Conservation (phyloP, 2,797 vertebrate genomes). For the Malurus leucopterus region DNA sequence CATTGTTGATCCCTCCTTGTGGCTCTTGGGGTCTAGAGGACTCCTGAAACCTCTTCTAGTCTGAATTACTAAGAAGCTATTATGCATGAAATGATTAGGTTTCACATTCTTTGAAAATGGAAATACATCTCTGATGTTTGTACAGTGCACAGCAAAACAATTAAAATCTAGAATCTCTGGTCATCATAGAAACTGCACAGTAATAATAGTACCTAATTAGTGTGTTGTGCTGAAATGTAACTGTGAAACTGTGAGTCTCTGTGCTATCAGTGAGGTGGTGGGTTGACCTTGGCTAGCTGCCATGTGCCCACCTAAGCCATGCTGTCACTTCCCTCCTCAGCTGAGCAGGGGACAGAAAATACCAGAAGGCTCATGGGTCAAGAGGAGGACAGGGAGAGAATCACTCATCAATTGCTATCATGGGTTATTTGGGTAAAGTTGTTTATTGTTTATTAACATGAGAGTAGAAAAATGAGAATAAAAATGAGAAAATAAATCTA, state of each 20-base stretch:
- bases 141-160: not conserved
- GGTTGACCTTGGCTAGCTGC: not conserved
- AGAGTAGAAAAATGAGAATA: not conserved
- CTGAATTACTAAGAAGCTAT: not conserved
- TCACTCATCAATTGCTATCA: not conserved
- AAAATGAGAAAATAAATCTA: not conserved
- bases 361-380: accelerated
- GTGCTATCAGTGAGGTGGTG: not conserved
- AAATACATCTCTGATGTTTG: not conserved
- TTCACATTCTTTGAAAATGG: not conserved
- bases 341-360: not conserved
- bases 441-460: not conserved
- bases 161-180: not conserved
- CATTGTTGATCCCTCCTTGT: not conserved
- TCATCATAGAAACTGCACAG: not conserved
- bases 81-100: not conserved
- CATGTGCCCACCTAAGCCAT: not conserved
- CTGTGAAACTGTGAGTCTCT: not conserved
- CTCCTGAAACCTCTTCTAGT: not conserved
- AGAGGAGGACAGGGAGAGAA: not conserved
- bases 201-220: not conserved
- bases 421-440: not conserved
- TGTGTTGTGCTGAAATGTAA: not conserved
- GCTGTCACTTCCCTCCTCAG: not conserved
- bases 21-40: not conserved